phyloP scores from a whole-genome alignment of 2,113 vertebrate genomes.

The Notarius quadriscutis region DNA sequence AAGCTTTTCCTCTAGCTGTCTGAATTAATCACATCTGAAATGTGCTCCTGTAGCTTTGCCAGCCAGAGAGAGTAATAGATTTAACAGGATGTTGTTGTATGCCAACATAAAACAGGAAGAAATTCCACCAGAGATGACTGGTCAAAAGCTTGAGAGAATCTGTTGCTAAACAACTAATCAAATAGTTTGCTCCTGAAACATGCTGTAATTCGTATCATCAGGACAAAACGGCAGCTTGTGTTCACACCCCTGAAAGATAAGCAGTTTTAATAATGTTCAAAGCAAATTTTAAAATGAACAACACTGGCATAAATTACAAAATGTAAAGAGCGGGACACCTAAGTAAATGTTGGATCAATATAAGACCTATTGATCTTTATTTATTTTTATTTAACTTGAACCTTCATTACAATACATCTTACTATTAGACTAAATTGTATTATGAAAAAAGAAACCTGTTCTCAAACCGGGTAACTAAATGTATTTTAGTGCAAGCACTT shows the following conservation, averaged over 20 bases:
- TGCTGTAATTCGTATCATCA: slow-evolving; percentile 15
- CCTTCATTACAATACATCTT: not conserved
- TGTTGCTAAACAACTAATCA: slow-evolving; percentile 12
- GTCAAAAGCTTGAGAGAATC: not conserved
- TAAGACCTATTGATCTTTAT: not conserved
- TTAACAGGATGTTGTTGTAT: slow-evolving; percentile 51
- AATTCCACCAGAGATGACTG: slow-evolving; percentile 18
- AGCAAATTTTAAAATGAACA: not conserved
- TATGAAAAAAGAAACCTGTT: not conserved
- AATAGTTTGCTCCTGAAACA: not conserved
- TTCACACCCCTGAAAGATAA: not conserved
- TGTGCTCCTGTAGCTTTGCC: slow-evolving; percentile 44
- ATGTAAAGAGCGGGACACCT: not conserved
- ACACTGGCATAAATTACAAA: not conserved
- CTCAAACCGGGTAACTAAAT: not conserved
- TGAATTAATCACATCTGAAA: slow-evolving; percentile 55
- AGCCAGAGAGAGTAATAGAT: slow-evolving; percentile 49
- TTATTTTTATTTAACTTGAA: not conserved
- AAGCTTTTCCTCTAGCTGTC: slow-evolving; percentile 37
- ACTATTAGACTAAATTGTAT: not conserved
- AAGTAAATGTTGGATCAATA: not conserved
- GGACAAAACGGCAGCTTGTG: not conserved
- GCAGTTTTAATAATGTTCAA: not conserved
- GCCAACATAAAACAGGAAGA: slow-evolving; percentile 31
- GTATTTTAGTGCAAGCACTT: not conserved